Evolutionary conservation across 2,888 invertebrate species (phyloP).

Genomic region (Mamestra brassicae): DNA sequence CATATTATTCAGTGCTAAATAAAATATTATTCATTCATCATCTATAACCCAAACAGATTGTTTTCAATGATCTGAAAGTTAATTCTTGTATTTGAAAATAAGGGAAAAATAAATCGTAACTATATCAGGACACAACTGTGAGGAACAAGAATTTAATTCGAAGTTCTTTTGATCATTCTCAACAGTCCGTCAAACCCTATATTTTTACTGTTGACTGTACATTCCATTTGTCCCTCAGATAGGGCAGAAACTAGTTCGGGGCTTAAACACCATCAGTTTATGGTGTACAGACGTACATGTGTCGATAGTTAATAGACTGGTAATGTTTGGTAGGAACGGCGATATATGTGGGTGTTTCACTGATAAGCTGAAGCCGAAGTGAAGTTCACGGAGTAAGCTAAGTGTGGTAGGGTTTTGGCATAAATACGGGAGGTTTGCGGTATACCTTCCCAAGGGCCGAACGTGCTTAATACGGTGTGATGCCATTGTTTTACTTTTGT

Average conservation of each 20-base stretch:
- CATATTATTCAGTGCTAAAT: too few species aligned
- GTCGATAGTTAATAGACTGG: slow-evolving; percentile 49
- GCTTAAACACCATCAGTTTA: slow-evolving; percentile 58
- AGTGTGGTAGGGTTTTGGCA: not conserved
- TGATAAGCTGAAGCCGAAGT: slow-evolving; percentile 17
- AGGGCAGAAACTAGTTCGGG: slow-evolving; percentile 67
- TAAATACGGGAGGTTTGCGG: not conserved
- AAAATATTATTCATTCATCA: too few species aligned
- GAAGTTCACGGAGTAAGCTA: not conserved
- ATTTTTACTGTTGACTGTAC: slow-evolving; percentile 38
- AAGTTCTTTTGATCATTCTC: not conserved
- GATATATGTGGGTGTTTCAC: not conserved
- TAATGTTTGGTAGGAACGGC: slow-evolving; percentile 16
- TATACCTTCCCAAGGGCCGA: not conserved
- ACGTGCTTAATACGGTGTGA: too few species aligned
- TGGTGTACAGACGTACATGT: slow-evolving; percentile 36
- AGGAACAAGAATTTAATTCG: not conserved
- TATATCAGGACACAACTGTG: too few species aligned
- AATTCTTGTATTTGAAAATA: too few species aligned
- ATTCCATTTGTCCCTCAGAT: slow-evolving; percentile 73
- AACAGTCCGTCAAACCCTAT: not conserved
- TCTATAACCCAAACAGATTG: too few species aligned
- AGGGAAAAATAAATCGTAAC: too few species aligned
- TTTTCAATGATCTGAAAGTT: too few species aligned
- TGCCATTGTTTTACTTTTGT: too few species aligned